Base-by-base conservation (phyloP, 92 coral and sea anemone genomes). In the Meandrina meandrites region DNA sequence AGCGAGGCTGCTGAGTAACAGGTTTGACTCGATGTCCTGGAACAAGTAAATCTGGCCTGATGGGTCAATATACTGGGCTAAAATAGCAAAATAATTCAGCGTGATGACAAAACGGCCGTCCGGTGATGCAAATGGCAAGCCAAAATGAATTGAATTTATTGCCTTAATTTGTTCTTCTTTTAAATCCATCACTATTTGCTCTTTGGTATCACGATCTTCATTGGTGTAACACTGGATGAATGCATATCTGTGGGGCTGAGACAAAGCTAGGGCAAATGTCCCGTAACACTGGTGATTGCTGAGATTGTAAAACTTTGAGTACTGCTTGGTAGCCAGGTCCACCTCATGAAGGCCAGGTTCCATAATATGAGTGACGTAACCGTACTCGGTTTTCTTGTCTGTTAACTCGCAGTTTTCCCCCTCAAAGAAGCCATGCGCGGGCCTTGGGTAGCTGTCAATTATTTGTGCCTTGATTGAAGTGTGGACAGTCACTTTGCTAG, bases 301-400 rank as follows among this genome's bases (percentile, higher is more conserved):
- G 62, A 93, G 90, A 80, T 93, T 88, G 47, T 87, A 84, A 80
- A 90, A 93, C 57, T 90, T 92, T 36, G 93, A 64, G 66, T 78
- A 84, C 66, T 90, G 82, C 86, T 79, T 90, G 7, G 85, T 84
- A 34, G 53, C 82, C 82, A 93, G 88, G 84, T 89, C 91, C 27
- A 93, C 79, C 34, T 93, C 95, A 60, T 93, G 95, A 62, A 93
- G 76, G 36, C 95, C 95, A 28, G 95, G 90, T 58, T 93, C 88
- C 56, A 87, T 72, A 31, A 93, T 51, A 75, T 93, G 93, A 90
- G 93, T 93, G 87, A 90, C 95, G 56, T 93, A 93, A 19, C 90
- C 95, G 74, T 75, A 88, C 32, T 78, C 76, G 36, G 69, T 67
- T 70, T 90, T 57, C 40, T 81, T 71, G 90, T 91, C 86, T 66